Evolutionary conservation across 2,113 vertebrate genomes (phyloP), one percentile per base, ranked within the genome.

Genomic region (Todiramphus chloris): DNA sequence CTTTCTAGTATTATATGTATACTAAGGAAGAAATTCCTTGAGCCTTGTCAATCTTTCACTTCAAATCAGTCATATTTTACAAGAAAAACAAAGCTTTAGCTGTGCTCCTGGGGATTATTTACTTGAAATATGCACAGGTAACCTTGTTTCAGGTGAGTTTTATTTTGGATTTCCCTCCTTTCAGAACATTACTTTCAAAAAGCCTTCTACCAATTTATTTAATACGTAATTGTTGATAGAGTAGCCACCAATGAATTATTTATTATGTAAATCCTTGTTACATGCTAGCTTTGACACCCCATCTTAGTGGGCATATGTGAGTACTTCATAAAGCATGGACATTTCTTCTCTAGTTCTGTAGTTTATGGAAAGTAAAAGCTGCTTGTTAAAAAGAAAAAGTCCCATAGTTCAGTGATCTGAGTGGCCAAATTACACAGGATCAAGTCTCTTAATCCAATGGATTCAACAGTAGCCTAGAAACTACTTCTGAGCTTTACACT

Each of bases 231-330:
- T 81, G 60, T 48, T 83, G 68, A 83, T 24, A 67, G 37, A 85
- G 69, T 74, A 75, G 51, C 43, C 7, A 81, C 27, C 77, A 67
- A 81, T 83, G 51, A 39, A 93, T 63, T 80, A 88, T 95, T 92
- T 81, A 86, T 91, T 84, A 89, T 43, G 68, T 72, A 87, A 82
- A 94, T 79, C 51, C 39, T 89, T 89, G 79, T 78, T 75, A 78
- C 58, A 79, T 41, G 43, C 56, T 78, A 91, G 69, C 31, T 87
- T 82, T 6, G 7, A 56, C 13, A 78, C 87, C 48, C 19, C 17
- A 14, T 62, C 35, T 60, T 67, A 79, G 56, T 87, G 39, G n/a
- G 16, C 1, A 1, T 24, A 12, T 72, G 90, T 72, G 90, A 53
- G 73, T 72, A 82, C 43, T 87, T 92, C 30, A 70, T 31, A 30